Evolutionary conservation across 1,140 invertebrate species (phyloP).

Genomic region (Pogonomyrmex californicus): DNA sequence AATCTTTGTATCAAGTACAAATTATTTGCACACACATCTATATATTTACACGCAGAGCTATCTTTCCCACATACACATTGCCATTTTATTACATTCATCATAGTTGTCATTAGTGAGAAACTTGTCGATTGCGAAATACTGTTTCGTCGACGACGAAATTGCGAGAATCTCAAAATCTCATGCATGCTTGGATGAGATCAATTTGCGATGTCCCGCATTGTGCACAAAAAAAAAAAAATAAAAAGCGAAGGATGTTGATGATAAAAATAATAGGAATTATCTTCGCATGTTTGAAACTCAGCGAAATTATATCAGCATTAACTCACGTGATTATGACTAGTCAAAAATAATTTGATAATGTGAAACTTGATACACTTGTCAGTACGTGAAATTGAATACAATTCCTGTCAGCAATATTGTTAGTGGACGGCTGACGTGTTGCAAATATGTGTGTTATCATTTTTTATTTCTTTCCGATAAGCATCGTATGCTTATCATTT

Average conservation of each 20-base stretch:
- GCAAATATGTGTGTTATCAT: background rate
- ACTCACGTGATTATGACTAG: background rate
- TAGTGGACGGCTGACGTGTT: background rate
- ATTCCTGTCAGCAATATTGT: background rate
- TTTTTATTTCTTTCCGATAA: background rate
- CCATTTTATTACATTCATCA: background rate
- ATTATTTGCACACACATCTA: background rate
- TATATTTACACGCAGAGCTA: background rate
- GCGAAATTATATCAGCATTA: background rate
- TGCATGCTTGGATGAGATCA: too few species aligned
- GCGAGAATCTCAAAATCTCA: background rate
- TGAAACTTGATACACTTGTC: background rate
- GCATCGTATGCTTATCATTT: background rate
- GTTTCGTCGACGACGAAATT: background rate
- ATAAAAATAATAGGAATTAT: background rate
- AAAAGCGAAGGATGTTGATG: background rate
- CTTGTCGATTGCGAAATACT: background rate
- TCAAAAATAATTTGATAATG: conserved; percentile 1
- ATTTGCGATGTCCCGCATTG: too few species aligned
- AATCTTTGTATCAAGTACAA: conserved; percentile 8
- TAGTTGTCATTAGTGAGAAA: background rate
- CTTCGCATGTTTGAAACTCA: background rate
- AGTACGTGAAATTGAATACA: background rate
- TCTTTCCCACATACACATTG: background rate
- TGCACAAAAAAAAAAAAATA: background rate